These are phyloP conservation scores for Neopipo cinnamomea DNA, from an alignment of 2,113 vertebrate species.

Conservation along the genomic window DNA sequence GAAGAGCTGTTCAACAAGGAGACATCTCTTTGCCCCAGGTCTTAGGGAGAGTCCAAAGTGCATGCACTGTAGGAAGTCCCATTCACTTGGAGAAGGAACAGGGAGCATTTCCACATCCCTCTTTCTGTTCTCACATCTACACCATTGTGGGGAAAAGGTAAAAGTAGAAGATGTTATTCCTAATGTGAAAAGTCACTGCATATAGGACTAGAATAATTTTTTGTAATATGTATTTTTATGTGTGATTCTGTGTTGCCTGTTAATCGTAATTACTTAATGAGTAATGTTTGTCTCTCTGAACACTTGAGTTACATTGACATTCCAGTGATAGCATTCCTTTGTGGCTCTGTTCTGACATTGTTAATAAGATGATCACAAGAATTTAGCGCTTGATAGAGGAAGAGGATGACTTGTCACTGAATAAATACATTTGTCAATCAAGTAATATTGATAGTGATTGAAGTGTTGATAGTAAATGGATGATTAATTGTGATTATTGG, in stretches of 20 bases:
- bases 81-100: background rate
- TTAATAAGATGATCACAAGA: background rate
- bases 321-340: background rate
- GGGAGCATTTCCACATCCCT: background rate
- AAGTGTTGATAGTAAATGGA: background rate
- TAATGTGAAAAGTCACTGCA: background rate
- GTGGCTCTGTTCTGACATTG: background rate
- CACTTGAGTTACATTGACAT: background rate
- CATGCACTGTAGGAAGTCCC: rapidly evolving
- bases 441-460: background rate
- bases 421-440: background rate
- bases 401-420: background rate
- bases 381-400: background rate
- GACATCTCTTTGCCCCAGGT: background rate
- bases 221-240: background rate
- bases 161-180: background rate
- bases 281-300: background rate
- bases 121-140: background rate
- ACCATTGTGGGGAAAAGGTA: background rate
- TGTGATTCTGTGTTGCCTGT: background rate
- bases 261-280: background rate
- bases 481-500: background rate
- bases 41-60: background rate
- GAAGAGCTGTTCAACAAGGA: background rate
- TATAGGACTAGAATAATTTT: background rate